Percentiles rank a stretch among this genome's conserved stretches.
These are phyloP conservation scores for Enchytraeus crypticus DNA, from an alignment of 2,888 invertebrate genomes.

Conservation along the genomic window DNA sequence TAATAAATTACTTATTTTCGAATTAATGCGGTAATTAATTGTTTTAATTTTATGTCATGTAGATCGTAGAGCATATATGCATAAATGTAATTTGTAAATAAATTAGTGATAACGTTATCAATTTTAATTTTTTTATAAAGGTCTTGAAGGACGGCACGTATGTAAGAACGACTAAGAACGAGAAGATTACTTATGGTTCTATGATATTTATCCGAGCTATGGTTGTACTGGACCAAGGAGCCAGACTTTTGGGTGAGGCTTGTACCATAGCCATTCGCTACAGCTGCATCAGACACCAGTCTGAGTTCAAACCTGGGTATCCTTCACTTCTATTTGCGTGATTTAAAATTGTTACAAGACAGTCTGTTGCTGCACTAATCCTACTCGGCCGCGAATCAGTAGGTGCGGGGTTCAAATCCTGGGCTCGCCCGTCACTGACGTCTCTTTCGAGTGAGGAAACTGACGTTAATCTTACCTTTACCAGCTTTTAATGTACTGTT, in stretches of 20 bases:
- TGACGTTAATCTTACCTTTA: too few species aligned
- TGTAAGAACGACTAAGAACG: conserved; percentile 22
- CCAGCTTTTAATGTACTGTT: not conserved
- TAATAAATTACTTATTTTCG: not conserved
- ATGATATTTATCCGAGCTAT: conserved; percentile 77
- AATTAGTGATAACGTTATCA: conserved; percentile 77
- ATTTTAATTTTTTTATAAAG: conserved; percentile 54
- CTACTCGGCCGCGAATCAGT: too few species aligned
- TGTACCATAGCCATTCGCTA: conserved; percentile 71
- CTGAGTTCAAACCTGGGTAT: conserved; percentile 51
- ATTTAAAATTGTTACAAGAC: not conserved
- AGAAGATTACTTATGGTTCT: conserved; percentile 40
- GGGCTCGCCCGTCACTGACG: too few species aligned
- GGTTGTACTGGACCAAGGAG: conserved; percentile 53
- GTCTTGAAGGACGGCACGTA: conserved; percentile 40
- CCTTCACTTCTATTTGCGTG: not conserved
- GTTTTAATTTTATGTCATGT: not conserved
- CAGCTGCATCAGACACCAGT: conserved; percentile 79
- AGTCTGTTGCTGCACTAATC: not conserved
- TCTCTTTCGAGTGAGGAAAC: too few species aligned
- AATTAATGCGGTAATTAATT: not conserved
- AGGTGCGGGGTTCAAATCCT: too few species aligned
- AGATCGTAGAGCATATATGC: not conserved
- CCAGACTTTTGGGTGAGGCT: conserved; percentile 20
- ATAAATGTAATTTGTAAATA: conserved; percentile 40